Percentiles rank a stretch among this genome's conserved stretches.
Evolutionary conservation across 2,113 vertebrate genomes (phyloP).

Genomic region (Atherinomorus stipes): DNA sequence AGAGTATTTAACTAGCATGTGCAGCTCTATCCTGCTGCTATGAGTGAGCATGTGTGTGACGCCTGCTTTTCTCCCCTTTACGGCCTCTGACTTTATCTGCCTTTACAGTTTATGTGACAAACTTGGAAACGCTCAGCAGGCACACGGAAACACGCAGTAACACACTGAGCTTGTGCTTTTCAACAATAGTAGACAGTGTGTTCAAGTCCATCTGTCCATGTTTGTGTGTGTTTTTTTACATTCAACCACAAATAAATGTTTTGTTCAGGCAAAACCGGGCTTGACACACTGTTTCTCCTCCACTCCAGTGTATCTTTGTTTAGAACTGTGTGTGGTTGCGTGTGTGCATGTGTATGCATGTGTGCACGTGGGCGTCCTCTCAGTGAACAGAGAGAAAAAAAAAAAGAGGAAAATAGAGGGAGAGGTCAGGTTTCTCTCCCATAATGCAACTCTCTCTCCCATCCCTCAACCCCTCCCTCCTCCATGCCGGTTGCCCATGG

Average conservation of each 20-base stretch:
- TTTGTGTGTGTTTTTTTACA: conserved; percentile 16
- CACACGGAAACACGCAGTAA: conserved; percentile 27
- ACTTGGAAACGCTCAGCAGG: neutral
- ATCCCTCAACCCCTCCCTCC: neutral
- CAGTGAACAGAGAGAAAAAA: conserved; percentile 25
- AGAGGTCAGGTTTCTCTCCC: conserved; percentile 80
- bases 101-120: neutral
- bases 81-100: neutral
- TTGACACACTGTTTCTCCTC: neutral
- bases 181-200: conserved; percentile 7
- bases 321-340: conserved; percentile 18
- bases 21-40: neutral
- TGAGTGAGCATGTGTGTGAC: neutral
- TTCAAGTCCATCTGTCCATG: neutral
- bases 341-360: neutral
- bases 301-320: conserved; percentile 51
- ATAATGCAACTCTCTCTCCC: conserved; percentile 70
- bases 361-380: conserved; percentile 40
- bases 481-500: conserved; percentile 65
- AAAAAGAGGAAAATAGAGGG: conserved; percentile 30
- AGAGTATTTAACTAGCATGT: neutral
- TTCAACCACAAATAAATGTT: conserved; percentile 18
- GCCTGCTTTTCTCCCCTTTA: neutral
- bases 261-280: conserved; percentile 8
- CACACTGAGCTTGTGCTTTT: neutral